Percentiles rank a stretch among this genome's conserved stretches.
Evolutionary conservation across 1,140 invertebrate genomes (phyloP).

Genomic region (Epicauta chinensis): DNA sequence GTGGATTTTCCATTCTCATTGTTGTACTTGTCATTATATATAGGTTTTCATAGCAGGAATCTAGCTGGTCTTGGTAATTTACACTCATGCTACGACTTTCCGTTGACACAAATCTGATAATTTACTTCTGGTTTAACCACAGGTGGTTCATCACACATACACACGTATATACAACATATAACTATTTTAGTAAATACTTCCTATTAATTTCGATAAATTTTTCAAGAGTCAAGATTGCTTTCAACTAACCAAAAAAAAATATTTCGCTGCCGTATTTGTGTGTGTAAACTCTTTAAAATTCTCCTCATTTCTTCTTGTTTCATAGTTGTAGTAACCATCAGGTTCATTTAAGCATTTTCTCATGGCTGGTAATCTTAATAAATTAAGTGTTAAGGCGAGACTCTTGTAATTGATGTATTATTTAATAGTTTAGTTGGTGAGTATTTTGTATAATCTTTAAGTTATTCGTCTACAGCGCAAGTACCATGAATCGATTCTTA

Average conservation of each 20-base stretch:
- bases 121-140: constrained; percentile 22
- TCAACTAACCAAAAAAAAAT: no score
- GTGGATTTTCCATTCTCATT: no score
- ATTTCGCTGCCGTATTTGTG: no score
- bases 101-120: constrained; percentile 30
- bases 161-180: no score
- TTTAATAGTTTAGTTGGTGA: constrained; percentile 18
- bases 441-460: constrained; percentile 19
- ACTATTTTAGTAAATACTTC: neutral
- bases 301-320: constrained; percentile 2
- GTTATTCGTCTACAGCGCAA: neutral
- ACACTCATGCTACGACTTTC: constrained; percentile 20
- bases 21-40: no score
- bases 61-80: constrained; percentile 22
- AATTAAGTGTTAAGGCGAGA: constrained; percentile 22
- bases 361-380: constrained; percentile 18
- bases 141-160: constrained; percentile 20
- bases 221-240: constrained; percentile 7
- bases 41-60: constrained; percentile 4
- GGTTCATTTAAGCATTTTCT: constrained; percentile 6
- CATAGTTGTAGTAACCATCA: constrained; percentile 4
- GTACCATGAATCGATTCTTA: constrained; percentile 22
- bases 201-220: constrained; percentile 10
- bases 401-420: constrained; percentile 23
- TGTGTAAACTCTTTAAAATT: no score